Evolutionary conservation across 2,888 invertebrate species (phyloP).

Genomic region (Acanthococcus lagerstroemiae): DNA sequence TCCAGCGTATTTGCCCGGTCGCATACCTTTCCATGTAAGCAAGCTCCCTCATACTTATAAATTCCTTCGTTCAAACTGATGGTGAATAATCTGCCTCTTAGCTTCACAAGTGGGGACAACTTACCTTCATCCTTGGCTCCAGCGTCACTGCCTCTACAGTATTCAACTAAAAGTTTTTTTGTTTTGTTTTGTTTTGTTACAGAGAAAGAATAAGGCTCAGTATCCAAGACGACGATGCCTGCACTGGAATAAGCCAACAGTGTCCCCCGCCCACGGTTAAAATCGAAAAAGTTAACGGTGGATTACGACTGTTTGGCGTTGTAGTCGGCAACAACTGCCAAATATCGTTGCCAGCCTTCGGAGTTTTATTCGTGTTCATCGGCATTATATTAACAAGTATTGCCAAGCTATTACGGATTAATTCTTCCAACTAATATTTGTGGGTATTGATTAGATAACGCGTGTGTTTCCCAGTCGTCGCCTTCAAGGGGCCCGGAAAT

Average conservation of each 20-base stretch:
- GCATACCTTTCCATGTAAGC: too few species aligned
- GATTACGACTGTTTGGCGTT: slow-evolving; percentile 64
- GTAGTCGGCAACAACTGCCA: slow-evolving; percentile 69
- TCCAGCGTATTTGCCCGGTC: too few species aligned
- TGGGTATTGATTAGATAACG: neutral
- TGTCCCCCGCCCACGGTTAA: slow-evolving; percentile 41
- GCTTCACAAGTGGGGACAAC: too few species aligned
- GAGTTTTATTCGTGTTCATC: slow-evolving; percentile 62
- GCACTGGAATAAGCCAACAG: slow-evolving; percentile 30
- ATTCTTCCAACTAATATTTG: neutral
- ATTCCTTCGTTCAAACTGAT: too few species aligned
- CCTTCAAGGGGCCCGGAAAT: slow-evolving; percentile 61
- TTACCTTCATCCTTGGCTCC: too few species aligned
- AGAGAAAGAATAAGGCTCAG: slow-evolving; percentile 39
- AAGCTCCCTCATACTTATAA: too few species aligned
- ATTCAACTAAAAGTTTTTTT: too few species aligned
- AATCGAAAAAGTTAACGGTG: slow-evolving; percentile 67
- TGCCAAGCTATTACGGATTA: slow-evolving; percentile 39
- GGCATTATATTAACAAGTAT: slow-evolving; percentile 68
- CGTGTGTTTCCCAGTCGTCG: slow-evolving; percentile 50
- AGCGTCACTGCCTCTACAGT: too few species aligned
- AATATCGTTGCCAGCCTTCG: slow-evolving; percentile 64
- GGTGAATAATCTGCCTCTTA: too few species aligned
- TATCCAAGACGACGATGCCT: slow-evolving; percentile 30
- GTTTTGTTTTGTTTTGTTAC: neutral